Base-by-base conservation (phyloP, 53 echinoderm and acorn worm species). In the Paracentrotus lividus region DNA sequence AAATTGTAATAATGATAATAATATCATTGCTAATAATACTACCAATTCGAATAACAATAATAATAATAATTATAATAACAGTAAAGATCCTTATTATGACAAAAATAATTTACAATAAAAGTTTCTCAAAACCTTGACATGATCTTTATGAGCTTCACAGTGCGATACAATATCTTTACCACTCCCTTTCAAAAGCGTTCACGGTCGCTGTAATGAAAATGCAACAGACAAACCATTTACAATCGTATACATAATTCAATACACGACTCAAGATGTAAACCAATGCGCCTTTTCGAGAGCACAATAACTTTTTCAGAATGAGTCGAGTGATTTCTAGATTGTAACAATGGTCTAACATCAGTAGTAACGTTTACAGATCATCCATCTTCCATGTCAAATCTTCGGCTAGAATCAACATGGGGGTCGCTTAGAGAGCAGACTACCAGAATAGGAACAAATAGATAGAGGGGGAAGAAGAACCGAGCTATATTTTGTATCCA, bases 281-380 rank as follows among this genome's bases (percentile, higher is more conserved):
- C 85, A 49, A 49, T 5, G 40, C 72, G 6, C 18, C 20, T 18
- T 29, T 15, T 29, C 26, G 29, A 85, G 85, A 85, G 51, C 85
- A 85, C 47, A 77, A 85, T 45, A 49, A 85, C 29, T 47, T 85
- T 27, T 49, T n/a, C n/a, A 51, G 85, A 85, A 85, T 45, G n/a
- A 88, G 33, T 88, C 88, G 88, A 88, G 88, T 88, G 57, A 88
- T 33, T 88, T 88, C 57, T 14, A 8, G 57, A 56, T 88, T 88
- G 88, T 88, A 88, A 88, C 88, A 88, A 88, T 57, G 49, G 49
- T 85, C 57, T 88, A 88, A 88, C 55, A 53, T 88, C 10, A 59
- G 52, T 31, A 55, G 54, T 29, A 52, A 56, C 8, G 88, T 88
- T 53, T 88, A 88, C 88, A 88, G 1, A 88, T 20, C 59, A 88